Evolutionary conservation across 2,888 invertebrate genomes (phyloP).

Genomic region (Dorcus parallelipipedus): DNA sequence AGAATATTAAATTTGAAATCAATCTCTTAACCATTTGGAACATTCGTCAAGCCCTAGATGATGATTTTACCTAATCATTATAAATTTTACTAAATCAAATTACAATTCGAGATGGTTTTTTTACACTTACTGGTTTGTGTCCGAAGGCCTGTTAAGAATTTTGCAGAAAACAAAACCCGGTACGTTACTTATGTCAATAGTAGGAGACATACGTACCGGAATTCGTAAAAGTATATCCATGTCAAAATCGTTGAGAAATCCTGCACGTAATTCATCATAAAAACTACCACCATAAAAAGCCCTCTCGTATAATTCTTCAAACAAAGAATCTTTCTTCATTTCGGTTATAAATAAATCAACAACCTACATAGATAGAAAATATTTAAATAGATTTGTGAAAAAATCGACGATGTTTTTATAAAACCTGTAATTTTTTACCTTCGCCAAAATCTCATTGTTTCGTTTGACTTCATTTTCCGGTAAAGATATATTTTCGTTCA

Average conservation of each 20-base stretch:
- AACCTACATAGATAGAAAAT: slow-evolving; percentile 24
- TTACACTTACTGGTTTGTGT: too few species aligned
- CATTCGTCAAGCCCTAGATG: too few species aligned
- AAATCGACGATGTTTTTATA: neutral
- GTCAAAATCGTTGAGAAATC: slow-evolving; percentile 61
- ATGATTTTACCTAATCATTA: too few species aligned
- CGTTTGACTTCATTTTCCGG: slow-evolving; percentile 19
- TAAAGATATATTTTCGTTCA: slow-evolving; percentile 29
- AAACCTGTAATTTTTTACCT: slow-evolving; percentile 29
- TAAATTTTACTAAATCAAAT: too few species aligned
- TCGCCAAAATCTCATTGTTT: slow-evolving; percentile 45
- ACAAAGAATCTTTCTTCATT: slow-evolving; percentile 40
- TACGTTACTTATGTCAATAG: too few species aligned
- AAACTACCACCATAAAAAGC: slow-evolving; percentile 58
- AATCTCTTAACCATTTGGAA: too few species aligned
- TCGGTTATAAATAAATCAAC: slow-evolving; percentile 29
- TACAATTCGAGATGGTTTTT: too few species aligned
- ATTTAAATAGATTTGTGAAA: neutral
- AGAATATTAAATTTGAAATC: too few species aligned
- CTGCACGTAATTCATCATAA: slow-evolving; percentile 58
- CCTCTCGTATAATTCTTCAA: slow-evolving; percentile 35
- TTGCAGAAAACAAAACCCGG: too few species aligned
- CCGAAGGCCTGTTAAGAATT: too few species aligned
- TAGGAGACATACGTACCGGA: too few species aligned
- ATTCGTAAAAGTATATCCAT: slow-evolving; percentile 54